Percentiles rank a stretch among this genome's conserved stretches.
phyloP scores from a whole-genome alignment of 2,888 invertebrate species.

The Anarsia innoxiella region DNA sequence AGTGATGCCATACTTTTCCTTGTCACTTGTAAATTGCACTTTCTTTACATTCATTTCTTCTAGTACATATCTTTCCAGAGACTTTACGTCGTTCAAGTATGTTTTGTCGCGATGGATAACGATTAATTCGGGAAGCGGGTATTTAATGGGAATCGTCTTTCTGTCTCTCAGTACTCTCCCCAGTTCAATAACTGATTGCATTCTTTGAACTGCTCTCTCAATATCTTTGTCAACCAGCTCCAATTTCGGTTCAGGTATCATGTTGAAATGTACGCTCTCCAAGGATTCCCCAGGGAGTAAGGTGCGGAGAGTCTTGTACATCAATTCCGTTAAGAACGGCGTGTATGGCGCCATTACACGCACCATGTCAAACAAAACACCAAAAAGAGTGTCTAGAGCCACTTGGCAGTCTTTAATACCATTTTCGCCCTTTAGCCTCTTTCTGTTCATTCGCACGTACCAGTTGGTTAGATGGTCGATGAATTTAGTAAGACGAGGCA shows the following conservation, averaged over 20 bases:
- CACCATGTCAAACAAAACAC: slow-evolving; percentile 90
- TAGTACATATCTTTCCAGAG: slow-evolving; percentile 88
- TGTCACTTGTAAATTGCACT: slow-evolving; percentile 90
- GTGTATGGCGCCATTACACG: slow-evolving; percentile 98
- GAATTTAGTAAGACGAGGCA: slow-evolving; percentile 94
- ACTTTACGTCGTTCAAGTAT: slow-evolving; percentile 85
- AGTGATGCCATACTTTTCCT: slow-evolving; percentile 92
- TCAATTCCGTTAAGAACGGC: slow-evolving; percentile 95
- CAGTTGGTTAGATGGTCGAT: slow-evolving; percentile 99
- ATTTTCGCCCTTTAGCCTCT: slow-evolving; percentile 93
- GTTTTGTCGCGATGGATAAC: slow-evolving; percentile 90
- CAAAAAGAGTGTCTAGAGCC: slow-evolving; percentile 91
- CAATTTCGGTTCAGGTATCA: slow-evolving; percentile 85
- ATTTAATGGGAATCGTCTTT: slow-evolving; percentile 95
- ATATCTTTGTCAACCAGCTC: slow-evolving; percentile 87
- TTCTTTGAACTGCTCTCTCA: slow-evolving; percentile 90
- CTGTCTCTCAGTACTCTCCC: slow-evolving; percentile 95
- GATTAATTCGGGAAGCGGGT: slow-evolving; percentile 96
- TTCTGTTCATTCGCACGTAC: slow-evolving; percentile 98
- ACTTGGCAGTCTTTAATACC: slow-evolving; percentile 86
- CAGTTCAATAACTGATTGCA: slow-evolving; percentile 97
- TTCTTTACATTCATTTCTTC: slow-evolving; percentile 95
- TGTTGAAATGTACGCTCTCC: slow-evolving; percentile 93
- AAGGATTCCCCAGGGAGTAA: slow-evolving; percentile 72
- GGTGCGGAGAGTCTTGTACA: slow-evolving; percentile 91